Base-by-base conservation (phyloP, 2,888 invertebrate genomes). In the Hesperia comma region DNA sequence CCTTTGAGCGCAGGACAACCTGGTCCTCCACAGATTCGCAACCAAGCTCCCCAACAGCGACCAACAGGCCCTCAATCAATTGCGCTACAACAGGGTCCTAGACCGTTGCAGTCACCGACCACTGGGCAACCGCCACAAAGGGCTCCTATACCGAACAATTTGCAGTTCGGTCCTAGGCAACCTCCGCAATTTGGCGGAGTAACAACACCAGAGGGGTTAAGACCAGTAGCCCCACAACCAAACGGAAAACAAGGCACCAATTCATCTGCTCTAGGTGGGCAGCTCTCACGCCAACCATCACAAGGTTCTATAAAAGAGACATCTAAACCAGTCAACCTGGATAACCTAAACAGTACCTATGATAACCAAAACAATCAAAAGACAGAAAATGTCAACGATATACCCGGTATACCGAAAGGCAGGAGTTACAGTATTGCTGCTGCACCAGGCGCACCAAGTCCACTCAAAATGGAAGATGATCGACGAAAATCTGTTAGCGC, bases 381-480 rank as follows among this genome's bases (percentile, higher is more conserved):
- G 77, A 71, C 85, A 71, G 92, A 92, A 75, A 85, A 86, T 73
- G 86, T 83, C 69, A 77, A 82, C 74, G 91, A 91, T 63, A 79
- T 88, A 70, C 79, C 90, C 70, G 90, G 90, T 69, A 80, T 88
- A 72, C 84, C 88, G 72, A 93, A 94, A 82, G 90, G 90, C 37
- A 88, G 94, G 78, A 94, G 93, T 75, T 93, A 83, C 70, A 94
- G 93, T 74, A 90, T 94, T 72, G 89, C 93, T 67, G 93, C 93
- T 37, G 92, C 93, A 72, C 87, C 92, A 51, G 91, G 91, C 19
- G 83, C 93, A 69, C 88, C 90, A 51, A 90, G 89, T 72, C 88
- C 89, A 37, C 79, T 89, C 58, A 88, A 90, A 77, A 70, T 82
- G 69, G 91, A 92, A 71, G 94, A 94, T 72, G 93, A 93, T 76